Evolutionary conservation across 2,888 invertebrate genomes (phyloP).

Genomic region (Tortrix viridana): DNA sequence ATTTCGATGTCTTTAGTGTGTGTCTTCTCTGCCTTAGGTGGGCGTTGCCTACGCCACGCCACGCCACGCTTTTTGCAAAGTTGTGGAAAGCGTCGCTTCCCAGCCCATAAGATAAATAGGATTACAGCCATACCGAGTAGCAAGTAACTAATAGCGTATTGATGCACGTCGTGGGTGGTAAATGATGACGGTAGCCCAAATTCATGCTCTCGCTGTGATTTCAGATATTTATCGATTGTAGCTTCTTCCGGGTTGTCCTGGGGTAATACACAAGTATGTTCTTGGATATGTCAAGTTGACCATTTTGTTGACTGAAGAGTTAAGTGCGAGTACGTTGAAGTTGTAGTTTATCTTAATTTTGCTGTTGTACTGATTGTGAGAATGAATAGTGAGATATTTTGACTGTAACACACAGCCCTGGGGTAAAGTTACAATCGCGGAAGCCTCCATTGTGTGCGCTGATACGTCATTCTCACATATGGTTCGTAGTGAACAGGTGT

Average conservation of each 20-base stretch:
- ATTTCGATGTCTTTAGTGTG: background rate
- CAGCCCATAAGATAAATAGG: background rate
- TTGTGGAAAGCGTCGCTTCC: background rate
- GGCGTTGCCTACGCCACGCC: background rate
- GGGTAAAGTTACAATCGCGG: no score
- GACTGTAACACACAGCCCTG: no score
- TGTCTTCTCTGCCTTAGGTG: background rate
- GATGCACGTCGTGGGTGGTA: background rate
- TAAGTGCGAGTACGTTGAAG: slow-evolving; percentile 8
- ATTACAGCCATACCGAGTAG: background rate
- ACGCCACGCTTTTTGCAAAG: background rate
- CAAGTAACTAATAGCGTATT: background rate
- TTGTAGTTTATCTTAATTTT: slow-evolving; percentile 10
- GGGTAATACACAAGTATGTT: no score
- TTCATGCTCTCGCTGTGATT: background rate
- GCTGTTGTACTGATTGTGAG: slow-evolving; percentile 24
- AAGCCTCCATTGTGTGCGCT: no score
- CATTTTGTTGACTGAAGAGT: slow-evolving; percentile 16
- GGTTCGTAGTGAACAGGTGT: slow-evolving; percentile 29
- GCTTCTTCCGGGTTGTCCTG: background rate
- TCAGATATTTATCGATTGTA: background rate
- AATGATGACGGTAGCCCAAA: background rate
- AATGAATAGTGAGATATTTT: no score
- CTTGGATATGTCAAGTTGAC: slow-evolving; percentile 10
- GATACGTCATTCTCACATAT: slow-evolving; percentile 39